These are phyloP conservation scores for Brenthis ino DNA, from an alignment of 2,888 invertebrate species.

Conservation along the genomic window DNA sequence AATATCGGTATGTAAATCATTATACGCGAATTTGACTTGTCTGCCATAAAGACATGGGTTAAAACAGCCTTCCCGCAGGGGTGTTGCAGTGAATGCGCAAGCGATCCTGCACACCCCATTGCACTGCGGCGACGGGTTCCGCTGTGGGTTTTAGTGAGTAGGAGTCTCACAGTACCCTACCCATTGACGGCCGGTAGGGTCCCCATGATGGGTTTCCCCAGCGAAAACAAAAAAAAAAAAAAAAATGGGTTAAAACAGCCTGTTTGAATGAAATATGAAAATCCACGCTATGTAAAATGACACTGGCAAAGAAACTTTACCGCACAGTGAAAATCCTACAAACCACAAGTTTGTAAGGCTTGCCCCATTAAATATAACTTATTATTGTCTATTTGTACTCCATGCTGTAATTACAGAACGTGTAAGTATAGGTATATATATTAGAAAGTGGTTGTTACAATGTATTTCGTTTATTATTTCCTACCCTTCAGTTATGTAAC, in stretches of 20 bases:
- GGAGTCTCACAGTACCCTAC: too few relatives aligned
- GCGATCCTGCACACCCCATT: too few relatives aligned
- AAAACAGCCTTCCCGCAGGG: constrained; percentile 2
- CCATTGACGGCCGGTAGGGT: too few relatives aligned
- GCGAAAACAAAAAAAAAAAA: too few relatives aligned
- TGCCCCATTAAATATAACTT: constrained; percentile 21
- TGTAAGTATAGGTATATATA: too few relatives aligned
- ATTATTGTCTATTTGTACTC: constrained; percentile 17
- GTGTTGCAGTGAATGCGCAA: too few relatives aligned
- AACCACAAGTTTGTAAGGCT: constrained; percentile 27
- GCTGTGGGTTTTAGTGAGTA: too few relatives aligned
- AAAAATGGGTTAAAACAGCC: neutral
- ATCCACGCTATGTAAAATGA: constrained; percentile 19
- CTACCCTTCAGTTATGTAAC: too few relatives aligned
- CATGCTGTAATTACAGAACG: constrained; percentile 23
- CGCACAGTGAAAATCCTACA: constrained; percentile 24
- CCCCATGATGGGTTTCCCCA: too few relatives aligned
- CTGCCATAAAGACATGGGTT: neutral
- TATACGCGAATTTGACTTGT: neutral
- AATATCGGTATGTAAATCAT: too few relatives aligned
- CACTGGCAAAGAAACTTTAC: constrained; percentile 22
- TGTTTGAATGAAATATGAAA: neutral
- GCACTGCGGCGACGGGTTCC: too few relatives aligned
- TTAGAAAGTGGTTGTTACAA: constrained; percentile 1
- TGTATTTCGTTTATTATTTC: neutral